Evolutionary conservation across 2,888 invertebrate genomes (phyloP), one percentile per base, ranked within the genome.

Genomic region (Plebejus melissa): DNA sequence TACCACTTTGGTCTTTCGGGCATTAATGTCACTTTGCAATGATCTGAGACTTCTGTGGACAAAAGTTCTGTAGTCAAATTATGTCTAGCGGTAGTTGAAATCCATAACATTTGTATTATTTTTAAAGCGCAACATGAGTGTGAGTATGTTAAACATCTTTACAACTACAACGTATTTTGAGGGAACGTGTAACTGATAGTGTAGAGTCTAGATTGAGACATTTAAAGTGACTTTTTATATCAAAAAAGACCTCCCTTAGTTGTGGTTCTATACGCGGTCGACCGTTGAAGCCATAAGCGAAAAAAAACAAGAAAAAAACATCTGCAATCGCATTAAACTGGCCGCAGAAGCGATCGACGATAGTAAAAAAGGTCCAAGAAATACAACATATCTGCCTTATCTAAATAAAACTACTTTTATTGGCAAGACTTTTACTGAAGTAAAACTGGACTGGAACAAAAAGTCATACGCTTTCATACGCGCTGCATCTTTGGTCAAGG

Each of bases 341-440:
- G 46, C 46, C 16, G 13, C 16, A 58, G 22, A 58, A 11, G 16
- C n/a, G 57, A 58, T 58, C 6, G n/a, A 58, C 22, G n/a, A 58
- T n/a, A 7, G 6, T 58, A 60, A 60, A 60, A 28, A 60, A 22
- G n/a, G 3, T 60, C 28, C 28, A 60, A 60, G 28, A 60, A 60
- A 60, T 60, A 58, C 60, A 60, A 60, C 28, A 32, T 32, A 13
- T 65, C 32, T 65, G 32, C 65, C 36, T 36, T 65, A 65, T 65
- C 65, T 65, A 13, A 65, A 65, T 65, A 36, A 65, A 65, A 65
- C 36, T 16, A 65, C 32, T 16, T 65, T 65, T 65, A 36, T 65
- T 13, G 65, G 32, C 13, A 36, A 65, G 65, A 65, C 65, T 65
- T 65, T 65, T 65, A 65, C 65, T 65, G 32, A 16, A 65, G 65